Evolutionary conservation across 2,113 vertebrate species (phyloP), one percentile per base, ranked within the genome.

Genomic region (Brachionichthys hirsutus): DNA sequence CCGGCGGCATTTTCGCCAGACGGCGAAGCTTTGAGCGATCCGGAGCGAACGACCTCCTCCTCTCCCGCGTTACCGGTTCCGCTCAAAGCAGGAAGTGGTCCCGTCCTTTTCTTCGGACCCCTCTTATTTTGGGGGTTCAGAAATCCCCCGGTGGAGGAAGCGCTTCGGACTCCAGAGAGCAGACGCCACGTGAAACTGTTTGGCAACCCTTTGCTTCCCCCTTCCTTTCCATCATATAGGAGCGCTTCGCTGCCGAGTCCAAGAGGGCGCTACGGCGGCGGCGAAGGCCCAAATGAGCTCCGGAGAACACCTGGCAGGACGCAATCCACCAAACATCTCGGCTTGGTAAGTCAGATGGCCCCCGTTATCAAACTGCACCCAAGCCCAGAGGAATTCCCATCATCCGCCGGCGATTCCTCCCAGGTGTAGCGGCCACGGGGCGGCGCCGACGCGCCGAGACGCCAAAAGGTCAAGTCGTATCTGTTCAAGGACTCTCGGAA

Each of bases 401-500:
- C 63, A 51, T 30, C 62, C n/a, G 18, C 57, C 48, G 48, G 20
- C 2, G 20, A 70, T 53, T 53, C 49, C 18, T 49, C 65, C 20
- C 58, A 41, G 22, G 35, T 16, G 22, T 16, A 14, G 15, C 24
- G 47, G 47, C 19, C 52, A 0, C 1, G 7, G 36, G 46, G 58
- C 3, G 42, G 14, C 4, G 7, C 22, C 8, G 54, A 58, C 9
- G 54, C 34, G 6, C 48, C 12, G 1, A 54, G 35, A 46, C 17
- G 9, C 49, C 57, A 15, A 44, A 55, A 35, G 2, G 4, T 57
- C 12, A 38, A 50, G 30, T 73, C 75, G 0, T 73, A 76, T 62
- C 76, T 68, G 24, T 57, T 79, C 36, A 70, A 73, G 48, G 55
- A 60, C 43, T 53, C 63, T 15, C 54, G 45, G 13, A 11, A 30